Base-by-base conservation (phyloP, 2,113 vertebrate species). In the Sisor rabdophorus region DNA sequence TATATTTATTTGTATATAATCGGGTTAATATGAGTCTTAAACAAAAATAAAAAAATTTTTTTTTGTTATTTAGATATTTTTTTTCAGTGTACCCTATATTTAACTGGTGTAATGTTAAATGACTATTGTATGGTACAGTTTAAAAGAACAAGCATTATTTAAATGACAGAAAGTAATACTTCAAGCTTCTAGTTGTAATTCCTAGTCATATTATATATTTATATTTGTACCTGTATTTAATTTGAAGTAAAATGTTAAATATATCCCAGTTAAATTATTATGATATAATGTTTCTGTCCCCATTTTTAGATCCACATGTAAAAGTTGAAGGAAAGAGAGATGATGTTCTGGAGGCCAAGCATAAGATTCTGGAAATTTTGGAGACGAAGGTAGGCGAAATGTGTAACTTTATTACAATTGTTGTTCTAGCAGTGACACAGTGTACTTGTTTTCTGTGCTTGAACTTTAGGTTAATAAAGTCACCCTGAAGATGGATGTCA, bases 401-500 rank as follows among this genome's bases (percentile, higher is more conserved):
- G 16, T 40, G 30, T 16, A 20, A 9, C 22, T 40, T 11, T 68
- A 22, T 28, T 3, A 0, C 30, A 0, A 13, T 17, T 2, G 52
- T 44, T 17, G 16, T 15, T 28, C 6, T 55, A 13, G 15, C 7
- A 61, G 10, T 32, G 7, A 2, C 36, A 19, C 15, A 24, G 17
- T 53, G 12, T 22, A 73, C 32, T 71, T 10, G 19, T 11, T 53
- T 28, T 30, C 12, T 48, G 30, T 68, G 55, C 26, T n/a, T 12
- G 15, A 36, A 19, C n/a, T 26, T 32, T 81, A 93, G 92, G 89
- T 91, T 28, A 92, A 92, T 85, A 92, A 92, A 81, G 92, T 92
- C 75, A 93, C 92, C 32, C 87, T 93, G 36, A 93, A 93, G 87
- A 91, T 93, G 87, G 92, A 93, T 5, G 92, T 93, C 77, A 85